A percentile compares a stretch with the other conserved stretches of the same genome.
Evolutionary conservation across 2,113 vertebrate species (phyloP).

Genomic region (Grus americana): DNA sequence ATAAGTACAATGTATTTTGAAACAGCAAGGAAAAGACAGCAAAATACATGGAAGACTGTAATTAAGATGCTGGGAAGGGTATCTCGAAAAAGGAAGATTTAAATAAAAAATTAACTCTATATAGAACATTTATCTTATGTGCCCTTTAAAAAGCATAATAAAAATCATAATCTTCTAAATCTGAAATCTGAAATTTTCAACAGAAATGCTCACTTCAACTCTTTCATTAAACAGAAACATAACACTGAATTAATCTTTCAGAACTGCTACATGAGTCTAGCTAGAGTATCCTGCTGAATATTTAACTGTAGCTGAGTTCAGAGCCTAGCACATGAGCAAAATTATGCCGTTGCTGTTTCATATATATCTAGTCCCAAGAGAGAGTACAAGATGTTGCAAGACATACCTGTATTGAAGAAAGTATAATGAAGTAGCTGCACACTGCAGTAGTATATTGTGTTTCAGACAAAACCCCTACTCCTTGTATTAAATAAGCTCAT

Average conservation of each 20-base stretch:
- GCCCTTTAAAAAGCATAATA: neutral
- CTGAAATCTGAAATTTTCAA: constrained; percentile 10
- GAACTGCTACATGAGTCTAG: neutral
- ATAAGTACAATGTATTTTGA: neutral
- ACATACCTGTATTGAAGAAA: neutral
- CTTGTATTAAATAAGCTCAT: neutral
- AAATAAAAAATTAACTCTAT: neutral
- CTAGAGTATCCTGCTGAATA: constrained; percentile 24
- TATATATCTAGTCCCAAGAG: neutral
- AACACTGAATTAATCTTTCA: constrained; percentile 54
- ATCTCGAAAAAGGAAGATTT: neutral
- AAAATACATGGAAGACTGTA: neutral
- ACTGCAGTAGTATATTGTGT: neutral
- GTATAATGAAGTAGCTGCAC: neutral
- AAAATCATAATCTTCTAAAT: neutral
- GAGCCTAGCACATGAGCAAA: neutral
- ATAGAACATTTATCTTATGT: neutral
- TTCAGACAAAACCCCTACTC: neutral
- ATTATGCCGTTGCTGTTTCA: neutral
- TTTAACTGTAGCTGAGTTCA: constrained; percentile 34
- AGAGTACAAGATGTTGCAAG: neutral
- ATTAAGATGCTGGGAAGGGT: neutral
- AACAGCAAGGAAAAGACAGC: neutral
- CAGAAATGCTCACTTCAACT: neutral
- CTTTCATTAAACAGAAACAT: constrained; percentile 15